Percentiles rank a stretch among this genome's conserved stretches.
phyloP scores from a whole-genome alignment of 2,797 vertebrate genomes.

The Pseudochromis fuscus region DNA sequence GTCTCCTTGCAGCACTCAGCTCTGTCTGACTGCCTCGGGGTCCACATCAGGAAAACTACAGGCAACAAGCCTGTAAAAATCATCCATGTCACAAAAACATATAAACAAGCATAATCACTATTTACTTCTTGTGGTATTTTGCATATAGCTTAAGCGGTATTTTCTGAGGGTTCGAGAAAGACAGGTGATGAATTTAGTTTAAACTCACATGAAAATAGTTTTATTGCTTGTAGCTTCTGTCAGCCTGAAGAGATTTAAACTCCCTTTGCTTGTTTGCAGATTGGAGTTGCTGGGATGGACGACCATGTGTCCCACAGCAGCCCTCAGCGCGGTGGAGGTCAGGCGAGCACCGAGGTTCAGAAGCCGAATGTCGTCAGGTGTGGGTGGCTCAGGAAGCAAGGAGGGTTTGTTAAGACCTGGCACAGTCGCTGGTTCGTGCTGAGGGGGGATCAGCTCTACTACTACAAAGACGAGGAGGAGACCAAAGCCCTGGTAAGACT shows the following conservation, averaged over 20 bases:
- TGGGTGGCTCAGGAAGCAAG: constrained; percentile 98
- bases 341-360: constrained; percentile 54
- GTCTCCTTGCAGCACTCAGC: constrained; percentile 28
- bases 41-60: not conserved
- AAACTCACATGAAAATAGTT: not conserved
- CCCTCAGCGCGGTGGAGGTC: constrained; percentile 75
- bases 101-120: not conserved
- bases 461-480: constrained; percentile 99
- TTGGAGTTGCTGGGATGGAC: constrained; percentile 86
- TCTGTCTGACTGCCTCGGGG: not conserved
- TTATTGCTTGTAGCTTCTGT: not conserved
- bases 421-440: constrained; percentile 99
- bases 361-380: constrained; percentile 86
- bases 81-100: not conserved
- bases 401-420: constrained; percentile 99
- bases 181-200: not conserved
- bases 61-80: not conserved
- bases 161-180: not conserved
- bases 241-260: constrained; percentile 5
- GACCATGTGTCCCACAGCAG: constrained; percentile 85
- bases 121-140: not conserved
- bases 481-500: constrained; percentile 94
- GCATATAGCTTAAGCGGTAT: not conserved
- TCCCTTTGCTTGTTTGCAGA: constrained; percentile 68
- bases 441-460: constrained; percentile 93